Evolutionary conservation across 2,113 vertebrate genomes (phyloP), one percentile per base, ranked within the genome.

Genomic region (Trinectes maculatus): DNA sequence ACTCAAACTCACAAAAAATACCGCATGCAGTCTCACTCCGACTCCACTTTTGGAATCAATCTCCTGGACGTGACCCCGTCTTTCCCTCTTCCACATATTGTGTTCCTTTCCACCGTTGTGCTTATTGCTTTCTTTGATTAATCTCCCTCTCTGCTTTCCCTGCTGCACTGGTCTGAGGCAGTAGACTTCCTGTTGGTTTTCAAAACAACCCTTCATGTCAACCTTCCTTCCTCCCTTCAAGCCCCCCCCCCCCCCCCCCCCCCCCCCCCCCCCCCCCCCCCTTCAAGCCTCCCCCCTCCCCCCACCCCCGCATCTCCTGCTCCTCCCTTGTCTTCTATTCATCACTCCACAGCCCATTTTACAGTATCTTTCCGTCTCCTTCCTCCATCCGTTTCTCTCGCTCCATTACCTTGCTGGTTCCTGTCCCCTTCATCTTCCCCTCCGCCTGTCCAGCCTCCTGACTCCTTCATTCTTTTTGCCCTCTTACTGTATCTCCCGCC

Each of bases 181-280:
- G 80, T 83, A 64, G 82, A 84, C 88, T 85, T 88, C 84, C 85
- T 86, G 80, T 89, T 82, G 78, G 75, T 80, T 87, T 84, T 84
- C 88, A 89, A 88, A 91, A 87, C 84, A 88, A 85, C 86, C 72
- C 80, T 83, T 78, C 83, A 79, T 73, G 79, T 80, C 87, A 85
- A 80, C 76, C 79, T 83, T 82, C 74, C 79, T 88, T 85, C 83
- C 78, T 74, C 71, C 29, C 29, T 8, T 77, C 86, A 82, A 43
- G 57, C 82, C 68, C 74, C 80, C 74, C 74, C 64, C 47, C 52
- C 65, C 61, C 39, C 24, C 46, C 60, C 65, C 48, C 44, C 65
- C 61, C 42, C 36, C 66, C 59, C 39, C 25, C 54, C 10, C 3
- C 33, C 33, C 33, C 29, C 29, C 29, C 29, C 29, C 29, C 29